Base-by-base conservation (phyloP, 2,113 vertebrate species). In the Corythaeola cristata region DNA sequence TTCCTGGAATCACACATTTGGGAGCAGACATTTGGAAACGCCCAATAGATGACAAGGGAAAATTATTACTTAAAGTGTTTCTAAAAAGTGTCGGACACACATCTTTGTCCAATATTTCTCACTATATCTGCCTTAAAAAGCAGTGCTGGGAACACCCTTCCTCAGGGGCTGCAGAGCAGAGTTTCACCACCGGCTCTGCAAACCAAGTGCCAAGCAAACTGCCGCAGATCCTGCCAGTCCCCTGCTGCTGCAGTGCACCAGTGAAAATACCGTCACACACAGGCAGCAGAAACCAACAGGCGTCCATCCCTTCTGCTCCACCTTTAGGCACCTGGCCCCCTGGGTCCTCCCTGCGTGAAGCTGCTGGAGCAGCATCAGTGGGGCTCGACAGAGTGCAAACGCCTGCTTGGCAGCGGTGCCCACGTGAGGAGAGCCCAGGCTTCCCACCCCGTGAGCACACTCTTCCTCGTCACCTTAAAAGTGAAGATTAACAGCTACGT, bases 11-110 rank as follows among this genome's bases (percentile, higher is more conserved):
- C 63, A n/a, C 53, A 55, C 18, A 37, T 62, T 23, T 80, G 11
- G 66, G 71, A 93, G 50, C 67, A 93, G 39, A 52, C 74, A n/a
- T 72, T 76, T 58, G 58, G 63, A 85, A 96, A 84, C 69, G 55
- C n/a, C 37, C 63, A 83, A 33, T 18, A 27, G 12, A 21, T 0
- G 2, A 74, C 11, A 21, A 50, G 28, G n/a, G n/a, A 90, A 71
- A 88, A 59, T 22, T 27, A 76, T 26, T 50, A 32, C 10, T 55
- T 16, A 5, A 72, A 85, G 15, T 15, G 13, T 62, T 74, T 87
- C 59, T 44, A 30, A 76, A 49, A 63, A 82, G 35, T 35, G 75
- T 49, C 2, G 2, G 53, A 28, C 2, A 8, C 26, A 27, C 5
- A 15, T 32, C 17, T 71, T 77, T 26, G 22, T 50, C 68, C 33